These are phyloP conservation scores for Agrypnia vestita DNA, from an alignment of 1,140 invertebrate species.

Conservation along the genomic window DNA sequence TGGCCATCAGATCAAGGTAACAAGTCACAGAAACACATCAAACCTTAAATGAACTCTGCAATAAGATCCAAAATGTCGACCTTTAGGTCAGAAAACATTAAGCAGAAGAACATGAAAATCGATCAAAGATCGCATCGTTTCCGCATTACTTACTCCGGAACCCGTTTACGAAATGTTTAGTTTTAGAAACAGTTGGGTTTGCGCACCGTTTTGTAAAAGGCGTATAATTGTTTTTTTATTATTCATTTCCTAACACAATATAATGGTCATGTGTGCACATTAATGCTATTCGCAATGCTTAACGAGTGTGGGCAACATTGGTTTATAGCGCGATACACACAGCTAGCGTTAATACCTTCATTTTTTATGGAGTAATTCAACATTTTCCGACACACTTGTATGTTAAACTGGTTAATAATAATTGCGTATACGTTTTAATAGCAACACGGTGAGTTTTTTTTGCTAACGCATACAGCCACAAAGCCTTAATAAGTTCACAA, in stretches of 20 bases:
- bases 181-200: slow-evolving; percentile 13
- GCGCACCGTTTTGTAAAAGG: background rate
- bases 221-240: background rate
- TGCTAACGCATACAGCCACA: too few species aligned
- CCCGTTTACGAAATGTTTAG: slow-evolving; percentile 4
- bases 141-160: slow-evolving; percentile 17
- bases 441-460: background rate
- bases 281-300: background rate
- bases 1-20: too few species aligned
- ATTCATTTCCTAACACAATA: background rate
- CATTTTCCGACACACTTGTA: background rate
- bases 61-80: too few species aligned
- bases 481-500: too few species aligned
- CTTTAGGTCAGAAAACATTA: too few species aligned
- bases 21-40: too few species aligned
- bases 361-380: background rate
- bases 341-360: background rate
- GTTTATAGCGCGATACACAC: too few species aligned
- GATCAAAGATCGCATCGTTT: background rate
- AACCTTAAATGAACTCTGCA: too few species aligned
- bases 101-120: too few species aligned
- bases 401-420: background rate
- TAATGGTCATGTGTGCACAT: background rate
- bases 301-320: background rate
- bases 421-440: background rate